Conservation (phyloP, 2,888 invertebrate species). For the Limnephilus marmoratus region DNA sequence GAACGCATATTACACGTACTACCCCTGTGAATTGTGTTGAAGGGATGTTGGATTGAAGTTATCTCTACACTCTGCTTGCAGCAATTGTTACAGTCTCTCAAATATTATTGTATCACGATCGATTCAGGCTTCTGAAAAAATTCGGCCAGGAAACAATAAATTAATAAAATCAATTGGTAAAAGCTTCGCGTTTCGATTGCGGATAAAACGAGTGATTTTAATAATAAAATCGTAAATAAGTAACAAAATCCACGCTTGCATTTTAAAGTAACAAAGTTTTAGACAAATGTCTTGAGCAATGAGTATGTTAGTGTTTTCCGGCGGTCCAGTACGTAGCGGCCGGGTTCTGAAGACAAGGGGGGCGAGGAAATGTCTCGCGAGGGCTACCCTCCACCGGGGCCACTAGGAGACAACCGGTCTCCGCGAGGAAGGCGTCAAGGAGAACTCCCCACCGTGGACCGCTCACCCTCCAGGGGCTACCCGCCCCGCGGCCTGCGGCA, state of each 20-base stretch:
- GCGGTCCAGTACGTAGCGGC: conserved; percentile 43
- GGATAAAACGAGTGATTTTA: background rate
- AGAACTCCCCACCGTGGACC: conserved; percentile 91
- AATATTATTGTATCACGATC: background rate
- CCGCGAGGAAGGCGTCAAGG: conserved; percentile 81
- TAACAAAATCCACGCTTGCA: background rate
- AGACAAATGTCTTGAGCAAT: conserved; percentile 56
- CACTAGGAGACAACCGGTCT: conserved; percentile 80
- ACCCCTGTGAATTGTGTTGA: background rate
- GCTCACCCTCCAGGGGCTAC: conserved; percentile 91
- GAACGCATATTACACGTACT: background rate
- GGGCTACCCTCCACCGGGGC: conserved; percentile 77
- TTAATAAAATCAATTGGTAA: background rate
- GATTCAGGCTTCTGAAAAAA: background rate
- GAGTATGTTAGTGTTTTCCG: conserved; percentile 58
- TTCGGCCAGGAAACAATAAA: background rate
- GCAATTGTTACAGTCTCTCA: background rate
- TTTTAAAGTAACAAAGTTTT: background rate
- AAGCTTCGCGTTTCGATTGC: background rate
- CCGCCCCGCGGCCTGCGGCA: conserved; percentile 80
- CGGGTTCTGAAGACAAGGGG: conserved; percentile 25
- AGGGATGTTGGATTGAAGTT: background rate
- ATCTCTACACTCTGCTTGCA: background rate
- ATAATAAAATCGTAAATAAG: background rate
- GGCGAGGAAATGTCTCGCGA: conserved; percentile 71